phyloP scores from a whole-genome alignment of 2,113 vertebrate genomes.

The Epinephelus lanceolatus region DNA sequence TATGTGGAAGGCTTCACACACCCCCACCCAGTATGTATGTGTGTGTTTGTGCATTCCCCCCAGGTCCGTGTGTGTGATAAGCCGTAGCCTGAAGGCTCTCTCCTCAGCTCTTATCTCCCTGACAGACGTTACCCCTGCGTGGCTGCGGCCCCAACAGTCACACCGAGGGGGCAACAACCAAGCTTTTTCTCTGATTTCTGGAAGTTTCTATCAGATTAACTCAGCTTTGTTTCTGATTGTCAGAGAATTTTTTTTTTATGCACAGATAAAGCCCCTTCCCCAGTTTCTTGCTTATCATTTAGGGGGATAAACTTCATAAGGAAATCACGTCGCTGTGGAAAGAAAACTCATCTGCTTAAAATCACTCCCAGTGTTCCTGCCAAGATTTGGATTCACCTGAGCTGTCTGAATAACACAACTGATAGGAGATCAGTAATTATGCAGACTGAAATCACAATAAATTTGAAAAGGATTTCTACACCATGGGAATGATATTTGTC shows the following conservation, averaged over 20 bases:
- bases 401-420: neutral
- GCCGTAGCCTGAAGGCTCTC: constrained; percentile 49
- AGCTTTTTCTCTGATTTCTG: constrained; percentile 13
- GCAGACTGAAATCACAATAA: neutral
- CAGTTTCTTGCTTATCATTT: neutral
- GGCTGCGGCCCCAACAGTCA: constrained; percentile 21
- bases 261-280: neutral
- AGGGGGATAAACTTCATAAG: neutral
- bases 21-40: neutral
- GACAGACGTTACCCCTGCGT: constrained; percentile 60
- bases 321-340: constrained; percentile 21
- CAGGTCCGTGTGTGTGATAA: constrained; percentile 61
- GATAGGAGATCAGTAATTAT: constrained; percentile 37
- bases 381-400: neutral
- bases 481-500: neutral
- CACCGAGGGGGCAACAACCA: neutral
- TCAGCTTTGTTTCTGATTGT: constrained; percentile 45
- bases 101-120: constrained; percentile 68
- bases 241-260: neutral
- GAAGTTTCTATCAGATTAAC: constrained; percentile 39
- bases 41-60: constrained; percentile 41
- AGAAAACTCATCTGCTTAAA: constrained; percentile 36
- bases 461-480: constrained; percentile 6
- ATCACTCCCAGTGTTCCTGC: constrained; percentile 9
- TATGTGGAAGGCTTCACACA: constrained; percentile 6